Conservation (phyloP, 2,888 invertebrate genomes). For the Meliscaeva auricollis region DNA sequence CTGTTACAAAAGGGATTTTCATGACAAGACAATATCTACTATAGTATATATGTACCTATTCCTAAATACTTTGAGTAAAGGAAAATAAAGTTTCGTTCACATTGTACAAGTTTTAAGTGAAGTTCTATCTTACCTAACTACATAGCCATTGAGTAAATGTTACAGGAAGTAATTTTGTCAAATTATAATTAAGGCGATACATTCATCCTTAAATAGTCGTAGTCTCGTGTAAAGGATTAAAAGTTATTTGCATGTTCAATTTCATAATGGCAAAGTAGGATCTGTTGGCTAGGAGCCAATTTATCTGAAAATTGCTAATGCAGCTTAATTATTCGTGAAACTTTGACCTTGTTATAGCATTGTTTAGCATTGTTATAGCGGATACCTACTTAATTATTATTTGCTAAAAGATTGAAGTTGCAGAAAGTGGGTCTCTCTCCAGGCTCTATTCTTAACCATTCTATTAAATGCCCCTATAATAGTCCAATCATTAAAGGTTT, state of each 20-base stretch:
- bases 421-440: no score
- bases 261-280: no score
- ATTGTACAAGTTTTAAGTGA: neutral
- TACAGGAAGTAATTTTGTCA: slow-evolving; percentile 2
- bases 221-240: neutral
- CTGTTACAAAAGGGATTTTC: neutral
- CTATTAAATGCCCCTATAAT: no score
- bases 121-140: neutral
- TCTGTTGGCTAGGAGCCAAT: neutral
- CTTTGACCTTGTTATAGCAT: no score
- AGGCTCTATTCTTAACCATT: no score
- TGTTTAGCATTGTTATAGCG: no score
- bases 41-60: no score
- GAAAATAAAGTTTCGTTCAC: slow-evolving; percentile 17
- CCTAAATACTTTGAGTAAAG: neutral
- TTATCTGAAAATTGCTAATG: no score
- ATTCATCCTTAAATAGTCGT: neutral
- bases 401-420: no score
- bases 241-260: neutral
- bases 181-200: slow-evolving; percentile 10
- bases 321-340: no score
- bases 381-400: no score
- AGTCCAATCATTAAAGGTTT: no score
- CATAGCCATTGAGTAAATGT: neutral
- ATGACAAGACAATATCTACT: neutral